These are phyloP conservation scores for Tiaroga cobitis DNA, from an alignment of 2,797 vertebrate genomes.

Conservation along the genomic window DNA sequence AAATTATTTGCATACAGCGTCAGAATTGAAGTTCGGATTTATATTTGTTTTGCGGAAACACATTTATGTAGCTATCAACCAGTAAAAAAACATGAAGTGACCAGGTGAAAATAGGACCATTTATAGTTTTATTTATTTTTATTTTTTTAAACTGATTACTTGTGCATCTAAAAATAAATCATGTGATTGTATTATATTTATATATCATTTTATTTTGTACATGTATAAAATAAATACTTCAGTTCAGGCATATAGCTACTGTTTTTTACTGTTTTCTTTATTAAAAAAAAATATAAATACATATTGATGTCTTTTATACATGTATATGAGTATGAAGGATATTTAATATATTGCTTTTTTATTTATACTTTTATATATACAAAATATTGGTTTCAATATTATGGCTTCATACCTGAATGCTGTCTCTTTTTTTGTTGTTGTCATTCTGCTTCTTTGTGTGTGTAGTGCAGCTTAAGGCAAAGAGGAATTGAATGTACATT, in stretches of 20 bases:
- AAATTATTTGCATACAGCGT: background rate
- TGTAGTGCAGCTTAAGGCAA: background rate
- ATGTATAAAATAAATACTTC: background rate
- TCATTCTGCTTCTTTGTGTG: background rate
- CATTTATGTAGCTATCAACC: background rate
- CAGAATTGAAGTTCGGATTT: background rate
- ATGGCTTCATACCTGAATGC: background rate
- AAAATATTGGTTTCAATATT: background rate
- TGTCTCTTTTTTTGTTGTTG: background rate
- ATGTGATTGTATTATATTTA: background rate
- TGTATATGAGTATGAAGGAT: background rate
- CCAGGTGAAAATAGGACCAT: background rate
- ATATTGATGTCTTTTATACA: background rate
- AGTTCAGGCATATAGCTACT: background rate
- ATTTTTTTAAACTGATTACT: background rate
- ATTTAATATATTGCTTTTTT: background rate
- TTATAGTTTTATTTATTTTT: too few relatives aligned
- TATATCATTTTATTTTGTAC: background rate
- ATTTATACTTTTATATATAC: background rate
- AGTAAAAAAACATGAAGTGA: background rate
- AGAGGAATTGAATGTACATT: background rate
- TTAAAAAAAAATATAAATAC: background rate
- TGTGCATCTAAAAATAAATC: background rate
- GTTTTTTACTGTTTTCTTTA: background rate
- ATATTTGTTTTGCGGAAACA: background rate